Conservation (phyloP, 2,797 vertebrate species). For the Sternotherus odoratus region DNA sequence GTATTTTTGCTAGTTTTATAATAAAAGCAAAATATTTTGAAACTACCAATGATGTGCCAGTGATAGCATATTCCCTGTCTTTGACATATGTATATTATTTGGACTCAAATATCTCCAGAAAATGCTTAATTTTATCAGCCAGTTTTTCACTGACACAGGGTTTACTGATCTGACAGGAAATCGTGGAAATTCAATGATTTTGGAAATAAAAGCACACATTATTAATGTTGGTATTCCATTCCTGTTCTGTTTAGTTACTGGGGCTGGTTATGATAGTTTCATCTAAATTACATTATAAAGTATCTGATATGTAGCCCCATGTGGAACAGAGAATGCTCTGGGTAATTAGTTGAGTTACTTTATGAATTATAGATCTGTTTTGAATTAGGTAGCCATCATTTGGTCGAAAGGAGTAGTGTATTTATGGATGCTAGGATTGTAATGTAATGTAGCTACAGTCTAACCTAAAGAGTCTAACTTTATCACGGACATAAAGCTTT, state of each 20-base stretch:
- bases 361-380: constrained; percentile 44
- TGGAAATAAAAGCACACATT: not conserved
- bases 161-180: not conserved
- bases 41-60: not conserved
- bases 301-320: not conserved
- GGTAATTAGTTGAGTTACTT: constrained; percentile 27
- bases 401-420: not conserved
- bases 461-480: not conserved
- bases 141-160: not conserved
- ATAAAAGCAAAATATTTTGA: not conserved
- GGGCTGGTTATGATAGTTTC: not conserved
- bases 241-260: rapidly evolving
- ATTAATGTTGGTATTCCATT: not conserved
- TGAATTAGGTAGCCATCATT: constrained; percentile 32
- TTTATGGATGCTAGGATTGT: constrained; percentile 25
- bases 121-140: not conserved
- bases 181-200: not conserved
- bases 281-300: constrained; percentile 26
- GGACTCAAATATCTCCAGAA: not conserved
- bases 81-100: not conserved
- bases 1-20: too few relatives aligned
- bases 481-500: not conserved
- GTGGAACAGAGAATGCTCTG: not conserved
- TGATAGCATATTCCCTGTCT: not conserved
- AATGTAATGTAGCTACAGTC: not conserved